Conservation (phyloP, 2,888 invertebrate genomes). For the Bibio marci region DNA sequence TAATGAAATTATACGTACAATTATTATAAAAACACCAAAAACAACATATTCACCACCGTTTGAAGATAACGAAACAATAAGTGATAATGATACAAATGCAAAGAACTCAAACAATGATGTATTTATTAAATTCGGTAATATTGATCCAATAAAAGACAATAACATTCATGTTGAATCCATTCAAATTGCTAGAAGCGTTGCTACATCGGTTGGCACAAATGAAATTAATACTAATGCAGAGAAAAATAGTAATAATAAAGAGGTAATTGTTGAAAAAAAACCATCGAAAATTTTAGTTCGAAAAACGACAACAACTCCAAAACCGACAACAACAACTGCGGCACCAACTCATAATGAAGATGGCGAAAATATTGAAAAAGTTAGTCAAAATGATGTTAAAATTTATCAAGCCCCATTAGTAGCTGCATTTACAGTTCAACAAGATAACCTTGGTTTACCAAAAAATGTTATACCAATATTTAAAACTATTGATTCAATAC, state of each 20-base stretch:
- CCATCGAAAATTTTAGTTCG: not conserved
- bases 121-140: conserved; percentile 31
- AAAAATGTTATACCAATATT: conserved; percentile 61
- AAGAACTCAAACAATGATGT: conserved; percentile 24
- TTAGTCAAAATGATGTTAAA: conserved; percentile 53
- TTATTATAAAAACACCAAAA: conserved; percentile 20
- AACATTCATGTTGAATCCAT: conserved; percentile 28
- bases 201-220: conserved; percentile 20
- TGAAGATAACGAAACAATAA: conserved; percentile 10
- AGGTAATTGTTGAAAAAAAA: conserved; percentile 11
- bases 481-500: conserved; percentile 29
- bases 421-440: conserved; percentile 71
- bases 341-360: conserved; percentile 50
- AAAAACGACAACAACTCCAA: conserved; percentile 28
- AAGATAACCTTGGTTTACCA: conserved; percentile 61
- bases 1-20: conserved; percentile 21
- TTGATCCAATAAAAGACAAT: conserved; percentile 27
- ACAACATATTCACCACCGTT: conserved; percentile 6
- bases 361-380: conserved; percentile 48
- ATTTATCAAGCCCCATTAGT: conserved; percentile 68
- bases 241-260: conserved; percentile 16
- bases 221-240: conserved; percentile 18
- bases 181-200: conserved; percentile 26
- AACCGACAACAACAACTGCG: conserved; percentile 42
- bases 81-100: conserved; percentile 16